Conservation (phyloP, 2,113 vertebrate genomes). For the Emydura subglobosa region DNA sequence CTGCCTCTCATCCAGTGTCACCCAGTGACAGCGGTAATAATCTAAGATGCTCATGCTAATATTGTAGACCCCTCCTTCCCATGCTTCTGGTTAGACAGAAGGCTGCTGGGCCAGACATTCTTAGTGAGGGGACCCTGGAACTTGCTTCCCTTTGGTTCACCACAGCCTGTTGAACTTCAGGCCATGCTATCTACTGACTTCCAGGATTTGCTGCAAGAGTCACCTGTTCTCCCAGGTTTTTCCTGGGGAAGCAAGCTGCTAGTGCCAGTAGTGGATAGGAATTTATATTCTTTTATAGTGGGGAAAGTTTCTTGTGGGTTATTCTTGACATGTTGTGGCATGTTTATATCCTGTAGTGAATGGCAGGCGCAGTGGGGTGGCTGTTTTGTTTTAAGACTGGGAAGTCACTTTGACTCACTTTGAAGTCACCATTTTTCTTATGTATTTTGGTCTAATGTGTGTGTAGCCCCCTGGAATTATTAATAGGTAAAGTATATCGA, state of each 20-base stretch:
- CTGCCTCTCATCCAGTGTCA: rapidly evolving
- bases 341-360: background rate
- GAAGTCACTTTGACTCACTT: background rate
- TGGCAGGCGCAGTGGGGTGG: background rate
- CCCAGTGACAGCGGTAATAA: background rate
- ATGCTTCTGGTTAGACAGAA: rapidly evolving
- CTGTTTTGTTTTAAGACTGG: background rate
- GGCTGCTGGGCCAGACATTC: background rate
- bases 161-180: background rate
- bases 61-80: background rate
- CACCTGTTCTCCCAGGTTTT: background rate
- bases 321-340: background rate
- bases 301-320: background rate
- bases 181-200: background rate
- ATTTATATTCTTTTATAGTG: background rate
- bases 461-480: background rate
- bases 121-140: background rate
- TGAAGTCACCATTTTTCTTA: background rate
- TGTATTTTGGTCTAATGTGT: background rate
- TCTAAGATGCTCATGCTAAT: background rate
- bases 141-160: background rate
- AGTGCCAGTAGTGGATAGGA: background rate
- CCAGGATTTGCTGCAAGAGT: background rate
- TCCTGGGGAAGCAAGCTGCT: background rate
- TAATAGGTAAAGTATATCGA: background rate